phyloP scores from a whole-genome alignment of 2,113 vertebrate genomes.

The Ptychochromis oligacanthus region DNA sequence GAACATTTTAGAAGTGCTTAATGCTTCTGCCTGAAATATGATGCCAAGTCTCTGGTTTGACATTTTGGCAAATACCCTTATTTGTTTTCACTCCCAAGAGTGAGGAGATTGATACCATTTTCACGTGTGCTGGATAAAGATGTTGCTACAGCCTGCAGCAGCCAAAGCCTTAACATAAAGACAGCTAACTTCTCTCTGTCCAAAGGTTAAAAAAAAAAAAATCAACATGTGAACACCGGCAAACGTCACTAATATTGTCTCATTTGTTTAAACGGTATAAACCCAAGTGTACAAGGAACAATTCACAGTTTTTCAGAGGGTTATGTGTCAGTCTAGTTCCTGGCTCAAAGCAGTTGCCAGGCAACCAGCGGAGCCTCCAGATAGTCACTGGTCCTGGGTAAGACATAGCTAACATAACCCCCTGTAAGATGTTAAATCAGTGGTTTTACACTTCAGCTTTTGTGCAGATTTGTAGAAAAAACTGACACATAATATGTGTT shows the following conservation, averaged over 20 bases:
- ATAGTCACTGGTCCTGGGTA: constrained; percentile 10
- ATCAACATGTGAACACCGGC: not conserved
- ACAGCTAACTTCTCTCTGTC: not conserved
- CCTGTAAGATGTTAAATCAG: not conserved
- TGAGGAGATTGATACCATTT: not conserved
- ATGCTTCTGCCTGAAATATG: constrained; percentile 4
- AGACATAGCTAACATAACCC: not conserved
- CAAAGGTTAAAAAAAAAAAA: not conserved
- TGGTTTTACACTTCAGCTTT: not conserved
- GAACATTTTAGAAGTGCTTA: constrained; percentile 11
- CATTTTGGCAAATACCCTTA: constrained; percentile 8
- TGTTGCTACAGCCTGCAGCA: not conserved
- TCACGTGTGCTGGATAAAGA: not conserved
- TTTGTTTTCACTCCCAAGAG: not conserved
- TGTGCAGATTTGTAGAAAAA: not conserved
- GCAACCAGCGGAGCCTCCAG: constrained; percentile 17
- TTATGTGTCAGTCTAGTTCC: constrained; percentile 27
- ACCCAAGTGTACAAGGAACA: constrained; percentile 3
- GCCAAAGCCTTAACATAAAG: not conserved
- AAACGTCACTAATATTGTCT: not conserved
- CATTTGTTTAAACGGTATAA: not conserved
- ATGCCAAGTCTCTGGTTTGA: not conserved
- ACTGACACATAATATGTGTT: not conserved
- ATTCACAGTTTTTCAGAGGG: constrained; percentile 4
- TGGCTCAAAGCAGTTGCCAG: constrained; percentile 16